Conservation (phyloP, 2,888 invertebrate species). For the Odontomyia ornata region DNA sequence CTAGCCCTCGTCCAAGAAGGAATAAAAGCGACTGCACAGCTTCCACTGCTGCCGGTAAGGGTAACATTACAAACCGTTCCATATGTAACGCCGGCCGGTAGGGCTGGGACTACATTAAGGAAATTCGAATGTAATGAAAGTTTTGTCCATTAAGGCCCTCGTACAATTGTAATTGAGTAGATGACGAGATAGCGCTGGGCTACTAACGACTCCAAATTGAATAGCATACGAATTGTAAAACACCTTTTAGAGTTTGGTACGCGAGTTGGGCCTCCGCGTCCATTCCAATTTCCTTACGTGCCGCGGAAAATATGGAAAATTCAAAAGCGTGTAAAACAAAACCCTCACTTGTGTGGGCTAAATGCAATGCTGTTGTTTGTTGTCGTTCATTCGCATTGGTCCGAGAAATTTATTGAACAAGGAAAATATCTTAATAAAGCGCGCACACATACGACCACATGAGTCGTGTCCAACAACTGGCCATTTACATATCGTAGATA, state of each 20-base stretch:
- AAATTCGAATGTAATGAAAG: too few species aligned
- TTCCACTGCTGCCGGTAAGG: background rate
- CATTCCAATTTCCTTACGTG: too few species aligned
- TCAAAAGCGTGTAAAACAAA: background rate
- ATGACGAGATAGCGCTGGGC: too few species aligned
- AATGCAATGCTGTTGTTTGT: background rate
- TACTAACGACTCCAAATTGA: too few species aligned
- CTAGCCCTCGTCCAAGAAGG: background rate
- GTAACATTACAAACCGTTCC: background rate
- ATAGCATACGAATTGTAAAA: too few species aligned
- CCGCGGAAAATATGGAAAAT: too few species aligned
- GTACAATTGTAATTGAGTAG: too few species aligned
- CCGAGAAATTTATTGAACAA: conserved; percentile 43
- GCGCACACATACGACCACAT: conserved; percentile 41
- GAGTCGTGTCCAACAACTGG: conserved; percentile 44
- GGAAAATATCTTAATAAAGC: conserved; percentile 47
- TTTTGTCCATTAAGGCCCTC: too few species aligned
- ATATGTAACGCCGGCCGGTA: background rate
- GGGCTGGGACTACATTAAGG: background rate
- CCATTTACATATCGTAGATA: conserved; percentile 44
- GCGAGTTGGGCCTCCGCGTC: too few species aligned
- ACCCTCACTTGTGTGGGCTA: background rate
- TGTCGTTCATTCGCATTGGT: background rate
- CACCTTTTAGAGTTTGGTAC: too few species aligned
- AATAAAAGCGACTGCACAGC: background rate